Conservation (phyloP, 2,113 vertebrate species). For the Etheostoma cragini region DNA sequence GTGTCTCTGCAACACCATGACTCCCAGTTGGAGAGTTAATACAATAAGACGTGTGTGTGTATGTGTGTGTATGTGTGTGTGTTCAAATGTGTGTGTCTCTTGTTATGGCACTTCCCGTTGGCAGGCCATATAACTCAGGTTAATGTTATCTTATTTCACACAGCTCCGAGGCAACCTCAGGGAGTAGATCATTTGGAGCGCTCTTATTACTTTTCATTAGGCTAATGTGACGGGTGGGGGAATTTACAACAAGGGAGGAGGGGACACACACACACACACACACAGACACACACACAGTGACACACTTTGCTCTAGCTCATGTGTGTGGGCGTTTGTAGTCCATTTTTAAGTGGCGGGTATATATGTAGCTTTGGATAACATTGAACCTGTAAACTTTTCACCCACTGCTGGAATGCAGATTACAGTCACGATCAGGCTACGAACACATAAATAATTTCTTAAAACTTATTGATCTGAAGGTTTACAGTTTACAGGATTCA, state of each 20-base stretch:
- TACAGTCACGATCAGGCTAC: not conserved
- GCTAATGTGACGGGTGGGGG: conserved; percentile 74
- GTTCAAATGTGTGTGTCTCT: conserved; percentile 22
- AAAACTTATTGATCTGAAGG: conserved; percentile 16
- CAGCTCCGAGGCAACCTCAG: conserved; percentile 64
- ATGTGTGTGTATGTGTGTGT: conserved; percentile 35
- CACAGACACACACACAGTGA: conserved; percentile 20
- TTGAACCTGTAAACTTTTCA: conserved; percentile 16
- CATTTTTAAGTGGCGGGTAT: conserved; percentile 13
- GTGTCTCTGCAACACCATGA: conserved; percentile 47
- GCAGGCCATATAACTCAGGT: conserved; percentile 79
- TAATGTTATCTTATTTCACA: conserved; percentile 81
- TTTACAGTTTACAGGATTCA: conserved; percentile 23
- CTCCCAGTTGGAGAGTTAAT: conserved; percentile 66
- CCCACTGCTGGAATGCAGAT: conserved; percentile 23
- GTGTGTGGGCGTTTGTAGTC: conserved; percentile 6
- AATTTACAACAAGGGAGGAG: conserved; percentile 58
- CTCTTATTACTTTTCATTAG: conserved; percentile 83
- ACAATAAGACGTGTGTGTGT: conserved; percentile 53
- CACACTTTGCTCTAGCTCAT: conserved; percentile 27
- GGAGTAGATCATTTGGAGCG: conserved; percentile 74
- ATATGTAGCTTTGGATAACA: conserved; percentile 27
- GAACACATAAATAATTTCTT: conserved; percentile 23
- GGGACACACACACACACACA: conserved; percentile 4
- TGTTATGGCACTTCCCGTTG: conserved; percentile 67